Evolutionary conservation across 1,140 invertebrate species (phyloP), one percentile per base, ranked within the genome.

Genomic region (Philopotamus ludificatus): DNA sequence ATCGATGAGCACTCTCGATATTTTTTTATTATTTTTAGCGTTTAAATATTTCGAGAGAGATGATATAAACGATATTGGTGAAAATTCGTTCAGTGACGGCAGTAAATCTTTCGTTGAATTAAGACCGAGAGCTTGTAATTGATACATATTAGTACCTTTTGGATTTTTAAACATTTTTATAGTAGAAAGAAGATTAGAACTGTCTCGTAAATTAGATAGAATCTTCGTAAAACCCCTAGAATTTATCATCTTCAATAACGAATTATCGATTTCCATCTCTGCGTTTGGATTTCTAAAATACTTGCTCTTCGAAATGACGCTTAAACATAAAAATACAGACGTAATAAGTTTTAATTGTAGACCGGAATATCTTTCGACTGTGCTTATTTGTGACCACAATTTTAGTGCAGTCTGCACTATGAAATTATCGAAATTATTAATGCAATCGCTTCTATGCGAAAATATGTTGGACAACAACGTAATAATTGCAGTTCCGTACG

Each of bases 11-110:
- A 26, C 15, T 12, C 50, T 16, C 9, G 34, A 25, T 60, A 75
- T 66, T 34, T 74, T 50, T 18, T 65, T 25, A 65, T 67, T 51
- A 61, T 63, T 39, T 60, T 70, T 71, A 25, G 44, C 23, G 39
- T 65, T 51, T 21, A 74, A 65, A 67, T 71, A 77, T 63, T 77
- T 75, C 12, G 79, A 80, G 15, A 84, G 59, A 61, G 76, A 73
- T 15, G 72, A 72, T 41, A 84, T 70, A 71, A 84, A 82, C 63
- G 77, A 79, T 51, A 84, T 71, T 47, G 82, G 80, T 51, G 82
- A 84, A 18, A 69, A 68, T 7, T 76, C 69, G 71, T 78, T 78
- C 12, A 84, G 63, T 16, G 80, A 72, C 12, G 83, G 83, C 25
- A 83, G 73, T 42, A 84, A 74, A 73, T 81, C 82, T 59, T 83